Percentiles rank a stretch among this genome's conserved stretches.
phyloP scores from a whole-genome alignment of 2,113 vertebrate genomes.

The Equus przewalskii region DNA sequence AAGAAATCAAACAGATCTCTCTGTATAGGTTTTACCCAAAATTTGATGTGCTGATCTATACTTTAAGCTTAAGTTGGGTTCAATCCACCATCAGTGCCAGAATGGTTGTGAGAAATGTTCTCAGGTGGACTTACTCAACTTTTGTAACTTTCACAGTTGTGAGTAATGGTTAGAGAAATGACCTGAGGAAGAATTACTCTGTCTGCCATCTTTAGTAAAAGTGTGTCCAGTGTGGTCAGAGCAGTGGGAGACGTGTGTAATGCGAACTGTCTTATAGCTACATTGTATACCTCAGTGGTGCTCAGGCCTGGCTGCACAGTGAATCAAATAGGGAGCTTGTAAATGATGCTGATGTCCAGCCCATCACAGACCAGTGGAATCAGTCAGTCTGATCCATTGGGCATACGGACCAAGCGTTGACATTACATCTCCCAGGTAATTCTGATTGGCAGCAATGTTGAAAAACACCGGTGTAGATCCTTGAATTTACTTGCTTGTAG shows the following conservation, averaged over 20 bases:
- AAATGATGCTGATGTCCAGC: neutral
- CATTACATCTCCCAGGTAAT: neutral
- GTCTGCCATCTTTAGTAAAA: neutral
- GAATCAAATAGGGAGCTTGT: neutral
- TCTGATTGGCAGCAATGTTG: neutral
- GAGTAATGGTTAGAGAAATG: neutral
- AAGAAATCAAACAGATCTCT: constrained; percentile 7
- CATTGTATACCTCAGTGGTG: neutral
- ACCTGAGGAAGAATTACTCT: neutral
- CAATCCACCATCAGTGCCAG: neutral
- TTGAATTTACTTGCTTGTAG: neutral
- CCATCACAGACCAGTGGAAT: neutral
- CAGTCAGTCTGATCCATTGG: neutral
- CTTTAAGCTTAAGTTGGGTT: neutral
- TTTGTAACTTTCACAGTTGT: neutral
- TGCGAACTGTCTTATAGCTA: neutral
- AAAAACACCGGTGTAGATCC: neutral
- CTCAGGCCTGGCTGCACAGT: neutral
- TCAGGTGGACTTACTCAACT: neutral
- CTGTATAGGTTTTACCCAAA: neutral
- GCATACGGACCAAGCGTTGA: neutral
- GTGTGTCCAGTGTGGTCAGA: too few species aligned
- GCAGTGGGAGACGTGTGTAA: neutral
- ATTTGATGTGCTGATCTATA: neutral
- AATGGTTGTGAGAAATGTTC: neutral